A percentile compares a stretch with the other conserved stretches of the same genome.
phyloP scores from a whole-genome alignment of 1,140 invertebrate species.

The Diorhabda elongata region DNA sequence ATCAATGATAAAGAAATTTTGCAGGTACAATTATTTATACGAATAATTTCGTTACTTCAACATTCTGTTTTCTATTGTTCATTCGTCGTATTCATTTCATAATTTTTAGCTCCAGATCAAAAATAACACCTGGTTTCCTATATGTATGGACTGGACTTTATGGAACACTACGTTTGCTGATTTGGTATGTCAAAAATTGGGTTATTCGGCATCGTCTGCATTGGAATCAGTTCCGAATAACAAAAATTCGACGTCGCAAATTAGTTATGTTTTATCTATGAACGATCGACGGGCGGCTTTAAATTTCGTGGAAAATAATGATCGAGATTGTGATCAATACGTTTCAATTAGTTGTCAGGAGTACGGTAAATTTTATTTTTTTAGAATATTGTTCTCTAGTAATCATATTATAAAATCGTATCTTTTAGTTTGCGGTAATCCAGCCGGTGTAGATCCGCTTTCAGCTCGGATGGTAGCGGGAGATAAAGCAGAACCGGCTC shows the following conservation, averaged over 20 bases:
- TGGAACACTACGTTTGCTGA: conserved; percentile 56
- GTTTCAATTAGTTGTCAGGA: conserved; percentile 57
- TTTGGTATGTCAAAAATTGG: conserved; percentile 53
- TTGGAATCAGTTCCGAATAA: conserved; percentile 43
- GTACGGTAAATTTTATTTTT: conserved; percentile 48
- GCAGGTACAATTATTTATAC: conserved; percentile 15
- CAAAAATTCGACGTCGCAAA: conserved; percentile 7
- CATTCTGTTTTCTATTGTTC: too few relatives aligned
- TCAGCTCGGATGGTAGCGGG: conserved; percentile 52
- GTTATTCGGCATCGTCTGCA: conserved; percentile 49
- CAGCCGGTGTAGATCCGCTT: conserved; percentile 41
- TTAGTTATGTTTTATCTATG: conserved; percentile 18
- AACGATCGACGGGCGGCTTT: conserved; percentile 48
- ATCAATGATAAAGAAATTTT: conserved; percentile 28
- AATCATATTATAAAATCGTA: neutral
- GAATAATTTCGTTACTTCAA: too few relatives aligned
- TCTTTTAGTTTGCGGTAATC: conserved; percentile 50
- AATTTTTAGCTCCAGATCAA: conserved; percentile 33
- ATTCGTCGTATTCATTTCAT: neutral
- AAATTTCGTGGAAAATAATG: conserved; percentile 36
- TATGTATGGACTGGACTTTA: conserved; percentile 50
- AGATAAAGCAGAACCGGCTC: conserved; percentile 47
- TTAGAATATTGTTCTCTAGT: neutral
- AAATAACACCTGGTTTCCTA: conserved; percentile 47
- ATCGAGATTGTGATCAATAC: conserved; percentile 48